Base-by-base conservation (phyloP, 2,113 vertebrate genomes). In the Barnardius zonarius region DNA sequence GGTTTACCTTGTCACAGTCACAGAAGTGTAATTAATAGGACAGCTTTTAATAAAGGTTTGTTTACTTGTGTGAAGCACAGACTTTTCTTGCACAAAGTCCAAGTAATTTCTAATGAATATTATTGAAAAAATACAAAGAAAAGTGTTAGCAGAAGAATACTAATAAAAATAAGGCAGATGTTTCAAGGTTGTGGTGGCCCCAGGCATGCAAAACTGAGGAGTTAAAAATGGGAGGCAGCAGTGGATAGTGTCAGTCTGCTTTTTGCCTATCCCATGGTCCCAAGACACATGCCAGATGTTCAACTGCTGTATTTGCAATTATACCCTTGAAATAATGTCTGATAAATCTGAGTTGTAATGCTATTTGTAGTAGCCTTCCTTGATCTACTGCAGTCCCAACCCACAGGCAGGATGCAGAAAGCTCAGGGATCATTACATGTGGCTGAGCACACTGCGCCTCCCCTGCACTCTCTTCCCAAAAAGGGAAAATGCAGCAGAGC, bases 351-450 rank as follows among this genome's bases (percentile, higher is more conserved):
- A 63, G 63, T 41, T 74, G 13, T 10, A 8, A 46, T 41, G 24
- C 49, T 6, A 0, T 25, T 69, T 31, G n/a, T 18, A n/a, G 54
- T 35, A 8, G 25, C 82, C 68, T 85, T 85, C 77, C 52, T 67
- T 86, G 75, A 25, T 44, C 39, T 43, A 3, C 80, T 74, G 72
- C 67, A n/a, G 61, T 19, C 72, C 20, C 6, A 2, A 14, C 13
- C 25, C 18, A 11, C 9, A 28, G 64, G 31, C 31, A 9, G 68
- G 44, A 10, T 25, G 31, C 54, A 51, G 79, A 43, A 69, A 68
- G 37, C 12, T 74, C 0, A 1, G 2, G 76, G 79, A 7, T 63
- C 0, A 0, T 43, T 69, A 55, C 1, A 1, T 13, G 3, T 1
- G 6, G 51, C 66, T 4, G 1, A 31, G 59, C 35, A 52, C 57